phyloP scores from a whole-genome alignment of 2,797 vertebrate species.

The Nasua narica region DNA sequence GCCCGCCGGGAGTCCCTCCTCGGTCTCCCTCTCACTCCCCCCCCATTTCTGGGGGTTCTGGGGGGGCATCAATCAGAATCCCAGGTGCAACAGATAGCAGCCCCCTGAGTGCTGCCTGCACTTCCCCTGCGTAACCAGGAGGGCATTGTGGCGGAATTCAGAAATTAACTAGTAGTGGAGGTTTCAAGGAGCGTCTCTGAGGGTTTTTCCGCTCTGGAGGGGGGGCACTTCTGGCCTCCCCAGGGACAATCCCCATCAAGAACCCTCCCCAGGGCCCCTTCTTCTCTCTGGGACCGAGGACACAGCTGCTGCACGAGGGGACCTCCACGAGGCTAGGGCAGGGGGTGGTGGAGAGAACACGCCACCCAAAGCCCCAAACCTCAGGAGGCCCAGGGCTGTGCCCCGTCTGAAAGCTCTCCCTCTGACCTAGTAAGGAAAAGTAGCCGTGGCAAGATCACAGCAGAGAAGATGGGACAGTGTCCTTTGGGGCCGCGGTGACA shows the following conservation, averaged over 20 bases:
- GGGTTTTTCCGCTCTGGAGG: background rate
- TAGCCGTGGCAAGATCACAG: accelerated
- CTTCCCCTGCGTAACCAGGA: slow-evolving; percentile 76
- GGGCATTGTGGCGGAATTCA: slow-evolving; percentile 74
- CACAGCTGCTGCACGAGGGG: no score
- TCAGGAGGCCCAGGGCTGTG: background rate
- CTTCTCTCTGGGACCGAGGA: background rate
- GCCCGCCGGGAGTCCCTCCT: background rate
- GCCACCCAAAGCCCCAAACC: background rate
- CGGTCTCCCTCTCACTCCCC: no score
- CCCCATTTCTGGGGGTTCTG: background rate
- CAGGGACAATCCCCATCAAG: background rate
- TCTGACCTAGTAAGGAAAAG: background rate
- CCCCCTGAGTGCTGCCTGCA: slow-evolving; percentile 31
- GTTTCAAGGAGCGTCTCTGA: slow-evolving; percentile 41
- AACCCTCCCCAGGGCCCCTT: background rate
- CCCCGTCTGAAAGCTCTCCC: background rate
- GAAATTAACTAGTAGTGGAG: slow-evolving; percentile 77
- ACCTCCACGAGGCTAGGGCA: no score
- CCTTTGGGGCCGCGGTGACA: accelerated
- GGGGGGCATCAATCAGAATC: background rate
- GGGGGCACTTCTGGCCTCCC: background rate
- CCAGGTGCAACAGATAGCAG: slow-evolving; percentile 69
- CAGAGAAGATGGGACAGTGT: background rate
- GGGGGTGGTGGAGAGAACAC: no score